phyloP scores from a whole-genome alignment of 2,888 invertebrate species.

The Enchytraeus crypticus region DNA sequence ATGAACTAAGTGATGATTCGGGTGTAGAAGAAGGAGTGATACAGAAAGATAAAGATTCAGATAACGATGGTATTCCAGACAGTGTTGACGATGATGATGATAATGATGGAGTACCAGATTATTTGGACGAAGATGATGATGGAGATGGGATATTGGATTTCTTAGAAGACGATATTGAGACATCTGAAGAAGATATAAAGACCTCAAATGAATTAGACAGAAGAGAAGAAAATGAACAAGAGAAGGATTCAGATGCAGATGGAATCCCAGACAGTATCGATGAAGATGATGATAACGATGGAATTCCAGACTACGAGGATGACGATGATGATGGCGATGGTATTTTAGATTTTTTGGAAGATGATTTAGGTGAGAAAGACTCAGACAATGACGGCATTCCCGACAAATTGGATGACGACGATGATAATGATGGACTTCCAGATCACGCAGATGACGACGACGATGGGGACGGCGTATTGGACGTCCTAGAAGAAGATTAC shows the following conservation, averaged over 20 bases:
- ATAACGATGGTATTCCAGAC: slow-evolving; percentile 27
- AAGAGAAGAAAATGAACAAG: neutral
- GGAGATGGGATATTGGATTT: slow-evolving; percentile 26
- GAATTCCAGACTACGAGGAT: slow-evolving; percentile 9
- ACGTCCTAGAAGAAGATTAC: neutral
- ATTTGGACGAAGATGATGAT: slow-evolving; percentile 23
- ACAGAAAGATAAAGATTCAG: neutral
- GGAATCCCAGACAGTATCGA: slow-evolving; percentile 28
- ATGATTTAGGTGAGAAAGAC: slow-evolving; percentile 3
- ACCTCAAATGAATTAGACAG: no score
- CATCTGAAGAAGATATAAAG: neutral
- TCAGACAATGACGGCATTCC: slow-evolving; percentile 9
- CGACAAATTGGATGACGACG: slow-evolving; percentile 11
- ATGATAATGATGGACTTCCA: slow-evolving; percentile 19
- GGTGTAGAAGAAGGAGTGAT: no score
- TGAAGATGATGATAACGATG: slow-evolving; percentile 23
- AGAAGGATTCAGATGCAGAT: slow-evolving; percentile 14
- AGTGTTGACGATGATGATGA: slow-evolving; percentile 10
- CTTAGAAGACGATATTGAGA: slow-evolving; percentile 2
- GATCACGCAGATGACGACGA: slow-evolving; percentile 27
- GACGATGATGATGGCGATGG: slow-evolving; percentile 19
- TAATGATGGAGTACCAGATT: slow-evolving; percentile 22
- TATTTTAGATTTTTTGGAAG: slow-evolving; percentile 18
- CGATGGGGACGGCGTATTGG: slow-evolving; percentile 11
- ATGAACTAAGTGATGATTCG: slow-evolving; percentile 1